These are phyloP conservation scores for Eulemur coronatus DNA, from an alignment of 2,797 vertebrate species.

Conservation along the genomic window DNA sequence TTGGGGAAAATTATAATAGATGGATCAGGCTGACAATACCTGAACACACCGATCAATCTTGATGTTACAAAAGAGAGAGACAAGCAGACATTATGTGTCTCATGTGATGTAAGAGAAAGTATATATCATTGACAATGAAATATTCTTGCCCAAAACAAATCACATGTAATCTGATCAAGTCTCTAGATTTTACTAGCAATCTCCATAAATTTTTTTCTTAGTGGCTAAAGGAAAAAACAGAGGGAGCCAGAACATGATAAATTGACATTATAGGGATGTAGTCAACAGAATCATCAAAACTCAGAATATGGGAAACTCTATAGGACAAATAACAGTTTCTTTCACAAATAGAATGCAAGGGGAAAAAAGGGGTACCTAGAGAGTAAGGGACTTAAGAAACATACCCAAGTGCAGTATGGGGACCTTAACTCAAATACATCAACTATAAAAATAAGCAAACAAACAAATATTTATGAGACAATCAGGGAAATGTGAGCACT, in stretches of 20 bases:
- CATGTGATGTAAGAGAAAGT: neutral
- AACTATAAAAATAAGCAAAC: neutral
- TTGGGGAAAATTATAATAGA: neutral
- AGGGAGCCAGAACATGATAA: neutral
- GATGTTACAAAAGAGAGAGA: neutral
- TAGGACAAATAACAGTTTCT: neutral
- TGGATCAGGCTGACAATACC: neutral
- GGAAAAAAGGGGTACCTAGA: neutral
- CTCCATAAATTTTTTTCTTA: neutral
- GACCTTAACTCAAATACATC: neutral
- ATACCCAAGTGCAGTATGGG: neutral
- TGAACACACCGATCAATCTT: neutral
- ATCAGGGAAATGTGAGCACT: neutral
- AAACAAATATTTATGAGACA: neutral
- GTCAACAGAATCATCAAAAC: neutral
- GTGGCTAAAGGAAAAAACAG: neutral
- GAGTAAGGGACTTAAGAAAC: neutral
- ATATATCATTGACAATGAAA: neutral
- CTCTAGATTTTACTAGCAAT: neutral
- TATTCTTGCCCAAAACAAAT: neutral
- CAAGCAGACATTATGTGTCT: neutral
- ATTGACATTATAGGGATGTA: neutral
- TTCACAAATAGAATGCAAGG: neutral
- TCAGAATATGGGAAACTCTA: neutral
- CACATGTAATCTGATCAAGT: neutral